Evolutionary conservation across 2,113 vertebrate species (phyloP), one percentile per base, ranked within the genome.

Genomic region (Aramus guarauna): DNA sequence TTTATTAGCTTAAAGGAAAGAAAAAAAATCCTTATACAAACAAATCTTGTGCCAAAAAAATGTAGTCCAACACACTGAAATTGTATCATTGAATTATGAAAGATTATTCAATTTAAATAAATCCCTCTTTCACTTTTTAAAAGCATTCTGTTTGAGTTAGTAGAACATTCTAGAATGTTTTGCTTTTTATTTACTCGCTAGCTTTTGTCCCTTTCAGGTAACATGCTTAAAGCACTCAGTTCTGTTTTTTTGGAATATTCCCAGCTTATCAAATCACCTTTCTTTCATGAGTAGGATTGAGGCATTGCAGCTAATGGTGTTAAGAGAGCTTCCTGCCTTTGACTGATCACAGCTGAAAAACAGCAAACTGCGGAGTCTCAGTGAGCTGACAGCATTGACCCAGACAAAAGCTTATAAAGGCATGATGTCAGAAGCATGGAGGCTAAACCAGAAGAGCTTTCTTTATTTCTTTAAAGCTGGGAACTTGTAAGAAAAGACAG

Each of bases 271-370:
- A 86, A 88, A 67, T 87, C 72, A 86, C 37, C 47, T 59, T 88
- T 20, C 14, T 85, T 88, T 88, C 55, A 32, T 23, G 34, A 80
- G 39, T 32, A 84, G 55, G 45, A 66, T 20, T 73, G 90, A 77
- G 50, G 37, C 67, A 62, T 53, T 92, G 63, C 55, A 96, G 72
- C 15, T 71, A 80, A 86, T n/a, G 50, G 32, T 69, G 21, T 77
- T 95, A 72, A 75, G 76, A 88, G 45, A 77, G 48, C 41, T 92
- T 95, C 82, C 63, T 89, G n/a, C n/a, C 74, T 81, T 89, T 91
- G 79, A 89, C 37, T 55, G 78, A 81, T 86, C 63, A 67, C 50
- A 84, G 86, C 59, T 89, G 83, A 96, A 91, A 96, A 92, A 55
- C 3, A 84, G 36, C 63, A 71, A 55, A 84, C 69, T 85, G 69